These are phyloP conservation scores for Oryzias dopingdopingensis DNA, from an alignment of 2,797 vertebrate species.

Conservation along the genomic window DNA sequence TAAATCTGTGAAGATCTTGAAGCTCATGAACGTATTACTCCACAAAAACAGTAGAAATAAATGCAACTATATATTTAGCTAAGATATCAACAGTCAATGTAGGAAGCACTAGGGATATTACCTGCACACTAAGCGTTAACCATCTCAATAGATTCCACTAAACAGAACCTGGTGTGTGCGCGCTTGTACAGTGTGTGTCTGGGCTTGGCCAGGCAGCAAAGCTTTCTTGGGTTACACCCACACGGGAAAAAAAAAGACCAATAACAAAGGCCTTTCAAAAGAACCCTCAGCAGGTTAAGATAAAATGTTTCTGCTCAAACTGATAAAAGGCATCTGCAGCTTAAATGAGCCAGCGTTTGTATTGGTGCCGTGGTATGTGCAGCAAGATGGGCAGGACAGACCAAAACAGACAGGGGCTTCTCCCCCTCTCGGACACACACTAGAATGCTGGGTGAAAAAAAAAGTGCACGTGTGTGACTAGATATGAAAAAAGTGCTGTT, in stretches of 20 bases:
- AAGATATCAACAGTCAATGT: constrained; percentile 20
- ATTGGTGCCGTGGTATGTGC: constrained; percentile 49
- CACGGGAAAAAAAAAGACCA: constrained; percentile 76
- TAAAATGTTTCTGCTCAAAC: constrained; percentile 76
- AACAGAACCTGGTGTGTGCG: constrained; percentile 65
- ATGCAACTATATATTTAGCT: constrained; percentile 10
- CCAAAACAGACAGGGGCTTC: constrained; percentile 38
- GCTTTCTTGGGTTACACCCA: constrained; percentile 76
- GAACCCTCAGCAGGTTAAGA: constrained; percentile 75
- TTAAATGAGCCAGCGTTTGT: constrained; percentile 59
- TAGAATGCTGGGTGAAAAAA: neutral
- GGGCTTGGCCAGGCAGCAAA: constrained; percentile 60
- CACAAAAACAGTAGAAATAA: constrained; percentile 14
- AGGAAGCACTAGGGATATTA: constrained; percentile 34
- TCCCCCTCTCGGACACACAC: constrained; percentile 9
- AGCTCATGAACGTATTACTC: constrained; percentile 15
- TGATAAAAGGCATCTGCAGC: constrained; percentile 79
- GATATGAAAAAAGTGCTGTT: constrained; percentile 29
- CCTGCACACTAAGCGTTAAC: constrained; percentile 48
- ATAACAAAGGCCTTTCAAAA: constrained; percentile 78
- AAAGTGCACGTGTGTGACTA: constrained; percentile 22
- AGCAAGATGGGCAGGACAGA: constrained; percentile 36
- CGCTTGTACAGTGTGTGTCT: constrained; percentile 53
- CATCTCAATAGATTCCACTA: constrained; percentile 62
- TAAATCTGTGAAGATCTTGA: no score